Evolutionary conservation across 2,888 invertebrate genomes (phyloP), one percentile per base, ranked within the genome.

Genomic region (Drosophila mimetica): DNA sequence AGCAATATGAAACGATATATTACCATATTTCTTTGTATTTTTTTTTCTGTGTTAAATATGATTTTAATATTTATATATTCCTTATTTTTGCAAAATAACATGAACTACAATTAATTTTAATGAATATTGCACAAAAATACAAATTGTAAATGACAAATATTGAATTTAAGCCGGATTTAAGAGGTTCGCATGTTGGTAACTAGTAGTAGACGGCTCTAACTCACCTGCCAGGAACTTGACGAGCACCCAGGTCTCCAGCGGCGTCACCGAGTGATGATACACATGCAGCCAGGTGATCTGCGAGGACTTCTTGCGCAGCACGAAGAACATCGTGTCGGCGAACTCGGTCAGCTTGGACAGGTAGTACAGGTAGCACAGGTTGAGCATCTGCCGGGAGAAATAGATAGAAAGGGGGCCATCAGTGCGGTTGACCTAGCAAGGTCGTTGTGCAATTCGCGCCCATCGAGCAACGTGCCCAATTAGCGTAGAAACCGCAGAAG

Each of bases 241-340:
- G 28, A 96, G 95, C 51, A 97, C 96, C 98, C 98, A 98, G 51
- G 97, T 96, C 86, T 96, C 95, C 93, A 97, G 93, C 0, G 98
- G 97, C 95, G 98, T 98, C 70, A 97, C 95, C 2, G 97, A 97
- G 89, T 98, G 98, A 91, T 98, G 98, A 89, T 98, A 97, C 88
- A 98, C 94, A 90, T 98, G 98, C 60, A 98, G 94, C 91, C 97
- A 96, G 2, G 96, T 96, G 51, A 98, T 95, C 92, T 98, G 98
- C 34, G 94, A 94, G 72, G 96, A 95, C 89, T 98, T 98, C 92
- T 98, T 98, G 58, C 98, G 94, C 88, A 98, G 93, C 42, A 98
- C 96, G 92, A 98, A 98, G 93, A 98, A 98, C 55, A 98, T 94
- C 14, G 98, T 98, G 90, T 98, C 98, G 32, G 97, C 93, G 22